phyloP scores from a whole-genome alignment of 2,888 invertebrate genomes.

The Drosophila kanekoi region DNA sequence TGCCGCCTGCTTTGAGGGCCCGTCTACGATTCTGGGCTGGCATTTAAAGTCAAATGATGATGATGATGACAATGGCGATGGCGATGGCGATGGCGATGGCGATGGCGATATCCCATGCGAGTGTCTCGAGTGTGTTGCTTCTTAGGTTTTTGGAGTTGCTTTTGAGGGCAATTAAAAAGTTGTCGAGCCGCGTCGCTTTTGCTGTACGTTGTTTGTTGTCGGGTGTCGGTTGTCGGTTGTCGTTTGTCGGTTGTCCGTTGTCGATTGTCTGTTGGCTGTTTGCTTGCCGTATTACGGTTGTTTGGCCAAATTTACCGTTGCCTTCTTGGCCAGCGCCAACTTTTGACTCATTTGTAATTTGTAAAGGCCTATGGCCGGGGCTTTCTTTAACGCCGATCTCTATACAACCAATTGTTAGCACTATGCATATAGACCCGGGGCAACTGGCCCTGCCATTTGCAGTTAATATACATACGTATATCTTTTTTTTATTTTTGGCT shows the following conservation, averaged over 20 bases:
- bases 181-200: conserved; percentile 53
- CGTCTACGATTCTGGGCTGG: conserved; percentile 60
- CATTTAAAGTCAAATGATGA: conserved; percentile 40
- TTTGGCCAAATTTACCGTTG: conserved; percentile 67
- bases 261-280: conserved; percentile 34
- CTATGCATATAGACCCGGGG: not conserved
- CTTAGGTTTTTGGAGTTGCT: conserved; percentile 46
- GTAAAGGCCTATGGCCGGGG: conserved; percentile 30
- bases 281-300: conserved; percentile 57
- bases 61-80: conserved; percentile 13
- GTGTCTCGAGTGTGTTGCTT: conserved; percentile 19
- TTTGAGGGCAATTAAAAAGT: conserved; percentile 73
- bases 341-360: conserved; percentile 44
- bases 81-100: conserved; percentile 10
- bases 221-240: conserved; percentile 30
- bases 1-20: conserved; percentile 33
- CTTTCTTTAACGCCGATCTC: conserved; percentile 29
- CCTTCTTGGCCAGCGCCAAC: conserved; percentile 38
- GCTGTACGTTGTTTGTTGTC: conserved; percentile 2
- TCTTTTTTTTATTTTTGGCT: too few relatives aligned
- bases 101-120: conserved; percentile 21
- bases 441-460: too few relatives aligned
- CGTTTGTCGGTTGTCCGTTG: conserved; percentile 27
- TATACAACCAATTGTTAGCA: conserved; percentile 1
- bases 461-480: too few relatives aligned